These are phyloP conservation scores for Protobothrops flavoviridis DNA, from an alignment of 2,113 vertebrate species.

Conservation along the genomic window DNA sequence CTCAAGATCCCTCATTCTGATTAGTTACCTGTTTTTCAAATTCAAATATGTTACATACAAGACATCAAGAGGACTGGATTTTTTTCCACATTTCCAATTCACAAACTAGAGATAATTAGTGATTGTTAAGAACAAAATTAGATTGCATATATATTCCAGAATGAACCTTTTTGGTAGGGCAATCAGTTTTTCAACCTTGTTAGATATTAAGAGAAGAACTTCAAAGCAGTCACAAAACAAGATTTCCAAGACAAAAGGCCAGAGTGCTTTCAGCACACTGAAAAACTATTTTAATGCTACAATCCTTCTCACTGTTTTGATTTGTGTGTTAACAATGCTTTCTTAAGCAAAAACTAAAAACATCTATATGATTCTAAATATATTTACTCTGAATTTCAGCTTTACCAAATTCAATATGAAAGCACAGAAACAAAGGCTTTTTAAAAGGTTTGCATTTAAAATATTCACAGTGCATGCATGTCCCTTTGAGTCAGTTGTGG, in stretches of 20 bases:
- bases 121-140: background rate
- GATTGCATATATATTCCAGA: background rate
- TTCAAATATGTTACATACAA: background rate
- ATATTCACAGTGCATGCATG: background rate
- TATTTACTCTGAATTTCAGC: background rate
- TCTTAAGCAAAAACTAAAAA: background rate
- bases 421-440: background rate
- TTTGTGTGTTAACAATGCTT: background rate
- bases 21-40: background rate
- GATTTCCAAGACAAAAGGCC: background rate
- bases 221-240: background rate
- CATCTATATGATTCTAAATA: background rate
- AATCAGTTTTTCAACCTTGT: background rate
- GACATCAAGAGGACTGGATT: background rate
- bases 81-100: background rate
- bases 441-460: background rate
- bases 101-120: background rate
- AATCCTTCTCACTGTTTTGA: background rate
- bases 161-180: background rate
- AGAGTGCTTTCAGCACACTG: background rate
- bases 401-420: background rate
- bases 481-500: background rate
- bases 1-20: conserved; percentile 7
- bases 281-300: background rate
- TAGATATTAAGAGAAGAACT: background rate